Evolutionary conservation across 2,888 invertebrate species (phyloP).

Genomic region (Drosophila birchii): DNA sequence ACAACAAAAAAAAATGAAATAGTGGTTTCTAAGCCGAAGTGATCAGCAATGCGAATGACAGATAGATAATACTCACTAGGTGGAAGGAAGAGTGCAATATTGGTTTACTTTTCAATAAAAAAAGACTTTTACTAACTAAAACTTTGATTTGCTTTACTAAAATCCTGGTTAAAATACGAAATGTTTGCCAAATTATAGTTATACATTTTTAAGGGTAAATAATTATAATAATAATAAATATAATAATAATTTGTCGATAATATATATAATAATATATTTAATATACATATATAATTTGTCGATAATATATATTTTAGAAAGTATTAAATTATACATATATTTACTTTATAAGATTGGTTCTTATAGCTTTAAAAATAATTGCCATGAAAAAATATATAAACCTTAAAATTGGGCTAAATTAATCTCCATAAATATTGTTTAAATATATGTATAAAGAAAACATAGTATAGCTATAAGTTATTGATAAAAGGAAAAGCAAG

Average conservation of each 20-base stretch:
- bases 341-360: too few relatives aligned
- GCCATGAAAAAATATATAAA: not conserved
- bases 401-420: not conserved
- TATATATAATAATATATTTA: not conserved
- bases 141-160: not conserved
- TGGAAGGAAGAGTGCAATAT: not conserved
- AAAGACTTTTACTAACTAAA: not conserved
- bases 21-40: not conserved
- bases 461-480: too few relatives aligned
- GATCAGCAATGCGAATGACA: conserved; percentile 13
- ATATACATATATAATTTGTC: not conserved
- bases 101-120: not conserved
- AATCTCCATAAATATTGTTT: not conserved
- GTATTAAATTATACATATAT: not conserved
- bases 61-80: not conserved
- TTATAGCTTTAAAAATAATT: not conserved
- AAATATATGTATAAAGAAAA: too few relatives aligned
- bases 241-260: not conserved
- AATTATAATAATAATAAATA: not conserved
- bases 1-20: not conserved
- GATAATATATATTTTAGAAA: not conserved
- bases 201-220: too few relatives aligned
- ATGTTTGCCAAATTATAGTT: not conserved
- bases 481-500: not conserved
- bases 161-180: not conserved